Evolutionary conservation across 2,113 vertebrate genomes (phyloP).

Genomic region (Turnix velox): DNA sequence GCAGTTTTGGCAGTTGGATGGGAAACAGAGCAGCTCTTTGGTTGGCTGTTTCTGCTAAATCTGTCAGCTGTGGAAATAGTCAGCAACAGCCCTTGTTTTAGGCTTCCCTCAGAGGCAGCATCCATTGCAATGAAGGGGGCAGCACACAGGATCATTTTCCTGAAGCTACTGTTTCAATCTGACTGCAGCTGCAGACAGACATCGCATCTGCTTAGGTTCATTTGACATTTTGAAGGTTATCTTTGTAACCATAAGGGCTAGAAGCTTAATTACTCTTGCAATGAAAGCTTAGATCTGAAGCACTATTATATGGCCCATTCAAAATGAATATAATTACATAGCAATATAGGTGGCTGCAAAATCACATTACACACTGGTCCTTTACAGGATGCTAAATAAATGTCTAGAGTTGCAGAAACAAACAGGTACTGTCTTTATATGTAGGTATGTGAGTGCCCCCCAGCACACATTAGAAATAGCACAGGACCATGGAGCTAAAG

Average conservation of each 20-base stretch:
- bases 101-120: not conserved
- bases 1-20: not conserved
- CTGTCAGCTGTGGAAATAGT: not conserved
- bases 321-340: constrained; percentile 27
- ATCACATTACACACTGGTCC: not conserved
- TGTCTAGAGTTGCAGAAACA: not conserved
- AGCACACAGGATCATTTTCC: not conserved
- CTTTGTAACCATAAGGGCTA: constrained; percentile 27
- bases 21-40: not conserved
- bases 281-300: constrained; percentile 32
- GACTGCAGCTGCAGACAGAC: constrained; percentile 23
- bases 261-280: constrained; percentile 31
- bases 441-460: rapidly evolving
- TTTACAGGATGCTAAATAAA: not conserved
- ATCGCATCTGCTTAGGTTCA: constrained; percentile 5
- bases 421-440: rapidly evolving
- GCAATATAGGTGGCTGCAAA: not conserved
- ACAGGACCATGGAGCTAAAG: not conserved
- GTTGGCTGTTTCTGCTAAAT: not conserved
- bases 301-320: constrained; percentile 1
- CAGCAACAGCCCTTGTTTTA: not conserved
- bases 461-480: not conserved
- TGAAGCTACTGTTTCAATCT: constrained; percentile 33
- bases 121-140: not conserved
- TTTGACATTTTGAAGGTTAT: constrained; percentile 58